These are phyloP conservation scores for Entosphenus tridentatus DNA, from an alignment of 2,113 vertebrate species.

Conservation along the genomic window DNA sequence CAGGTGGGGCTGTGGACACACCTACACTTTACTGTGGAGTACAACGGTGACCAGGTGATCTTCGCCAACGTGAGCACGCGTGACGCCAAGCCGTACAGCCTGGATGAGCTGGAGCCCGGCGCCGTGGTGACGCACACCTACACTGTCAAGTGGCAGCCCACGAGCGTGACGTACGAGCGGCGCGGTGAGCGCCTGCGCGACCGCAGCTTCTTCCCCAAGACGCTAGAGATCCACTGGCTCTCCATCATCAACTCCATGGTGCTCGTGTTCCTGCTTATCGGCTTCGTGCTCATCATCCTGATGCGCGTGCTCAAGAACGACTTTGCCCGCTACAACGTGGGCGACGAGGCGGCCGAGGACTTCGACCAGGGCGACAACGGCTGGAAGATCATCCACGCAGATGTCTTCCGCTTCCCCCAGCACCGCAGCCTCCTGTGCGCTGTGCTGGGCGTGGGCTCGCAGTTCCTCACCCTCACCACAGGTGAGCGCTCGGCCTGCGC, in stretches of 20 bases:
- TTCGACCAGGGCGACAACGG: slow-evolving; percentile 70
- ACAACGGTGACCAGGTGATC: slow-evolving; percentile 45
- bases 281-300: slow-evolving; percentile 73
- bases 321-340: slow-evolving; percentile 59
- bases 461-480: slow-evolving; percentile 63
- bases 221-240: slow-evolving; percentile 71
- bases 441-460: slow-evolving; percentile 52
- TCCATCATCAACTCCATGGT: slow-evolving; percentile 79
- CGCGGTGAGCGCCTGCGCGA: slow-evolving; percentile 42
- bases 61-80: slow-evolving; percentile 61
- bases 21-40: slow-evolving; percentile 50
- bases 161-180: slow-evolving; percentile 18
- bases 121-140: slow-evolving; percentile 43
- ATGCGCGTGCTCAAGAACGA: slow-evolving; percentile 73
- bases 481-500: slow-evolving; percentile 19
- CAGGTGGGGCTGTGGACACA: slow-evolving; percentile 13
- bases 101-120: slow-evolving; percentile 38
- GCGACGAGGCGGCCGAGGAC: slow-evolving; percentile 49
- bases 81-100: slow-evolving; percentile 44
- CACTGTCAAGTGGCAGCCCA: slow-evolving; percentile 57
- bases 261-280: slow-evolving; percentile 57
- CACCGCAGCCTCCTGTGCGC: slow-evolving; percentile 55
- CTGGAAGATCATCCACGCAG: slow-evolving; percentile 80
- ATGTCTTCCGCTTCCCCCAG: slow-evolving; percentile 63
- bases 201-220: slow-evolving; percentile 56